Evolutionary conservation across 2,888 invertebrate genomes (phyloP), one percentile per base, ranked within the genome.

Genomic region (Dromius quadrimaculatus): DNA sequence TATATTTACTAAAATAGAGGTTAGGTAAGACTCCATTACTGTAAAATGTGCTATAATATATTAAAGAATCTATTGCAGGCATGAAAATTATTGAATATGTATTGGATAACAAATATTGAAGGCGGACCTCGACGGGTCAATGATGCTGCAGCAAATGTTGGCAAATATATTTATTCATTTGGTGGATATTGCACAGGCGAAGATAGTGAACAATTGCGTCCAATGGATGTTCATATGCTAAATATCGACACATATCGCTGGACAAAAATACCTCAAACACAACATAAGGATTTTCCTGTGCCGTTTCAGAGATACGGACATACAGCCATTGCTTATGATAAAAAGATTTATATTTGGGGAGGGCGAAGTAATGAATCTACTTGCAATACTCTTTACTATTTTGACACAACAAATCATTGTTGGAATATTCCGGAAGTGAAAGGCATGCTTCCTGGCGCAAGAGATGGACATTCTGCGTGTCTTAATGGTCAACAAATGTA

Each of bases 391-490:
- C 84, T 97, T 0, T 94, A 90, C 78, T 90, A 92, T 77, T 97
- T 93, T 79, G 90, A 96, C 81, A 90, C 92, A 6, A 87, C 85
- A 75, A 88, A 85, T 66, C 83, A 88, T 32, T 85, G 85, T 76
- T 93, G 93, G 92, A 87, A 85, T 13, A 85, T 86, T 1, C 91
- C 90, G 6, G 73, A 80, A 43, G 90, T 90, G 0, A 83, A 84
- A 1, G 95, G 95, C n/a, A 62, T 62, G 45, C 61, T 62, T 6
- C 70, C 70, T 13, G 50, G 62, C 9, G 47, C 61, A 13, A 87
- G 95, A 76, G 97, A 97, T 83, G 97, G 97, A 0, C 97, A 97
- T 81, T 91, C 95, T 0, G 95, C 96, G 1, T 94, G 94, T 79
- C 84, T 94, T 0, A 90, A 93, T 75, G 85, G 86, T 66, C 87